These are phyloP conservation scores for Calidris pygmaea DNA, from an alignment of 2,113 vertebrate genomes.

Conservation along the genomic window DNA sequence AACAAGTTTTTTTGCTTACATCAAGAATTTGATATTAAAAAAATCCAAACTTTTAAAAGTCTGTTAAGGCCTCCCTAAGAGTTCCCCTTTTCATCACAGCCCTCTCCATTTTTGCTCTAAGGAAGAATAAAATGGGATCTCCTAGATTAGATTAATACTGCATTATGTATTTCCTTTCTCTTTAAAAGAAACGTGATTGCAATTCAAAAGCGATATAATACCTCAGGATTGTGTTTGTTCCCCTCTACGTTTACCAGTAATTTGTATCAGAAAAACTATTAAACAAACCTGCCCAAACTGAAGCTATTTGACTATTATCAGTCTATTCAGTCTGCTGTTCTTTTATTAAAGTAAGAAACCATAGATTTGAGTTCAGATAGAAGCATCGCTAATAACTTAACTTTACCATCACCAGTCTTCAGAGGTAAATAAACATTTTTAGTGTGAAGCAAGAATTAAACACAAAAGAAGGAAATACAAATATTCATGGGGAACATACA, in stretches of 20 bases:
- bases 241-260: neutral
- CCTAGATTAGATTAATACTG: neutral
- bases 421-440: neutral
- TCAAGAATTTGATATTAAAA: neutral
- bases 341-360: slow-evolving; percentile 6
- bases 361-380: neutral
- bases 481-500: neutral
- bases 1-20: neutral
- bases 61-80: neutral
- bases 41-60: neutral
- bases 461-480: neutral
- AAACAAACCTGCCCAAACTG: neutral
- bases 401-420: neutral
- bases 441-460: neutral
- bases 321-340: neutral
- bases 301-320: neutral
- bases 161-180: neutral
- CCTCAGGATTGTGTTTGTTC: neutral
- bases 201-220: neutral
- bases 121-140: neutral
- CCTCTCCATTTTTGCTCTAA: neutral
- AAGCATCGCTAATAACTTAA: neutral
- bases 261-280: neutral
- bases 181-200: neutral
- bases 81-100: neutral